Base-by-base conservation (phyloP, 2,113 vertebrate species). In the Kryptolebias marmoratus region DNA sequence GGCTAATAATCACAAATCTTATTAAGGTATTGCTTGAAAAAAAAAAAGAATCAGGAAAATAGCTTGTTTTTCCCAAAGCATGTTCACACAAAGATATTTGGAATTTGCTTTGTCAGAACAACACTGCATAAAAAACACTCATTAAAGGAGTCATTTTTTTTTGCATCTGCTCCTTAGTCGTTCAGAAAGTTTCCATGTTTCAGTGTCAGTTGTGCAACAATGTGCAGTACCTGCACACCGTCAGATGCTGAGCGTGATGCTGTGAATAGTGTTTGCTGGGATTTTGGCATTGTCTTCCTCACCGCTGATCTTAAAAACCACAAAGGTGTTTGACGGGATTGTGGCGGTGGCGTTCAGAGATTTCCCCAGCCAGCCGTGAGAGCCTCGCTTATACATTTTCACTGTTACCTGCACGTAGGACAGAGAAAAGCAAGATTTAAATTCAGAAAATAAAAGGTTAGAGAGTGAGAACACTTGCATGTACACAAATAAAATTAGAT, bases 1-100 rank as follows among this genome's bases (percentile, higher is more conserved):
- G 5, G 70, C 86, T 93, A 94, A 96, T 95, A 92, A 94, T 77
- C 54, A 79, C 86, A 88, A 67, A 94, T 90, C 86, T 71, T 56
- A 91, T 93, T 91, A 87, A 22, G 79, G 73, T 87, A 90, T 92
- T 65, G 87, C 84, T 89, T 83, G 80, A 75, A 77, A 71, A 71
- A 1, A 1, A 76, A 82, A 45, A 79, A 50, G 16, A 76, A 66
- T 63, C 39, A 31, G 56, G 3, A 13, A 60, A 74, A 64, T 54
- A 12, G 57, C 49, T 1, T 45, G 30, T 62, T 53, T 32, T n/a
- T 62, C 1, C n/a, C 12, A 13, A 66, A 47, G 68, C 63, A 64
- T 54, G 11, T 0, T 48, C 13, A 42, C 16, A 70, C 60, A 16
- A 71, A 84, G 47, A 82, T 15, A 76, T 60, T 70, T 70, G 57